Base-by-base conservation (phyloP, 2,797 vertebrate species). In the Buphagus erythrorhynchus region DNA sequence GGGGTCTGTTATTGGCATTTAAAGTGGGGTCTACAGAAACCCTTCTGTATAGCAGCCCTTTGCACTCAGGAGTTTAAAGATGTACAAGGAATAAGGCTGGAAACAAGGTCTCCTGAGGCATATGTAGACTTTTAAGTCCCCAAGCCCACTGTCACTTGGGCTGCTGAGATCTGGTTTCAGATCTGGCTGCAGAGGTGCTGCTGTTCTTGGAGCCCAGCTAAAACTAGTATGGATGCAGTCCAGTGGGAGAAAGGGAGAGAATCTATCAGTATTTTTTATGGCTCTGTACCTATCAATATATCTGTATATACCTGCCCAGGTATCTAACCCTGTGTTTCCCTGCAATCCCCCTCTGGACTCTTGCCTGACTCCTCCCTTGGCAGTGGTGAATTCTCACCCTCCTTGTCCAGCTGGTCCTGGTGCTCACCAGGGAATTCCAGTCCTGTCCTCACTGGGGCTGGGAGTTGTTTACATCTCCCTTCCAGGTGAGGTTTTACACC, bases 171-270 rank as follows among this genome's bases (percentile, higher is more conserved):
- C 24, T 54, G 51, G 11, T 16, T 42, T 11, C 31, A 49, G 42
- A 35, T 24, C 14, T 31, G 35, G 20, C 43, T 65, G 58, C 33
- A 57, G 71, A 48, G 12, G 31, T 25, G 18, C 31, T 73, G 45
- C 54, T 61, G 16, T 5, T 81, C 46, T n/a, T 42, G 65, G 36
- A 45, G 49, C 31, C 20, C 2, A 3, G 21, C 13, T 57, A 36
- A 68, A 86, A 18, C 2, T 0, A 0, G 11, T 4, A 21, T 17
- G 43, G 62, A 21, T 62, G 54, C 20, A 57, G 42, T 26, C 49
- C 36, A 4, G 6, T n/a, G 21, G 19, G 13, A 65, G 52, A 63
- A 76, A 71, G n/a, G 24, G 36, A 71, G n/a, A 57, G 13, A 85
- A 79, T 55, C 38, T 57, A 19, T 54, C 76, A 67, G 43, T 42